Evolutionary conservation across 2,888 invertebrate species (phyloP), one percentile per base, ranked within the genome.

Genomic region (Lysandra bellargus): DNA sequence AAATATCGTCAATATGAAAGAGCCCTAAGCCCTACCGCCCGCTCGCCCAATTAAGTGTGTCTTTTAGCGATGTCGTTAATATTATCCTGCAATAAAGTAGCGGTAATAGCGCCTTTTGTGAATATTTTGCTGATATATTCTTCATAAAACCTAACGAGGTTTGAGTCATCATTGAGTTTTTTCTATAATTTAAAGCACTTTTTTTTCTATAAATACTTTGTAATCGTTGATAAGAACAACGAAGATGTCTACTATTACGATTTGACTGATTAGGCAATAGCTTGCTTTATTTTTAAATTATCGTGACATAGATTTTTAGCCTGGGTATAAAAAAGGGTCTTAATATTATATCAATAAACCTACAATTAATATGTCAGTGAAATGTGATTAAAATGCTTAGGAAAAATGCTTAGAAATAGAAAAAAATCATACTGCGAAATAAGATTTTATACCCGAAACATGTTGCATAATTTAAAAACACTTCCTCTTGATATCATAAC

Each of bases 41-140:
- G 53, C 53, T 23, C 4, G 30, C 14, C 57, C 75, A 76, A 76
- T 76, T 76, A 76, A 76, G 53, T 57, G 49, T 49, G 76, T 76
- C 76, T 76, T 76, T 76, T 76, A 75, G 76, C 76, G 30, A 30
- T 57, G 76, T 76, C 76, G 76, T 76, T 57, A 76, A 76, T 76
- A 76, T 76, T 76, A 76, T 76, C 53, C 53, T 12, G 57, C 33
- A 76, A 76, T 76, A 76, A 76, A 33, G 30, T 57, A 76, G 53
- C 49, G 75, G 30, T 57, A 49, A 64, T 61, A 61, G 61, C 61
- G 6, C 23, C 23, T 61, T 61, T 61, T 61, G 7, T 61, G 23
- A 61, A 61, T 61, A 61, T 23, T 60, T 61, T 9, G 61, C 61
- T 61, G 61, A 61, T 64, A 12, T 64, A 64, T 64, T 64, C 12